Evolutionary conservation across 2,888 invertebrate genomes (phyloP).

Genomic region (Eilema sororculum): DNA sequence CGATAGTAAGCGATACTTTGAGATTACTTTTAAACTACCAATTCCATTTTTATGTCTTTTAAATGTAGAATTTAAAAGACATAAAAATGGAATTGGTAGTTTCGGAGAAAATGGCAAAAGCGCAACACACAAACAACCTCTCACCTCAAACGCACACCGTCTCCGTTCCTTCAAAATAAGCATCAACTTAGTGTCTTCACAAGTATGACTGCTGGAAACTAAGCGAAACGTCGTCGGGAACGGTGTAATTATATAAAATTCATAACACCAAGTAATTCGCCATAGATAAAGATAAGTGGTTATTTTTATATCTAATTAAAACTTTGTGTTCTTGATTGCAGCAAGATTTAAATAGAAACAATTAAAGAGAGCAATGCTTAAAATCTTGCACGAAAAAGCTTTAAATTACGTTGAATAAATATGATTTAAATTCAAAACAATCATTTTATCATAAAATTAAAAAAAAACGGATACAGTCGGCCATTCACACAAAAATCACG

Average conservation of each 20-base stretch:
- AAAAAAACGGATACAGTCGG: conserved; percentile 5
- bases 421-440: not conserved
- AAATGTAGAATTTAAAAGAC: too few relatives aligned
- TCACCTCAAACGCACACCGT: too few relatives aligned
- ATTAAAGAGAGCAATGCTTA: not conserved
- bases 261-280: too few relatives aligned
- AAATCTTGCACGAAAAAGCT: not conserved
- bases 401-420: not conserved
- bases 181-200: too few relatives aligned
- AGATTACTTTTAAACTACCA: too few relatives aligned
- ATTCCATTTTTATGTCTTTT: too few relatives aligned
- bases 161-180: too few relatives aligned
- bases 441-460: not conserved
- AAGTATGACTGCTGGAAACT: not conserved
- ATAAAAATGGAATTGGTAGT: too few relatives aligned
- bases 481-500: conserved; percentile 14
- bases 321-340: not conserved
- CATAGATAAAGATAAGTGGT: too few relatives aligned
- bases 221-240: not conserved
- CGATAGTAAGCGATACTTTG: too few relatives aligned
- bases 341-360: not conserved
- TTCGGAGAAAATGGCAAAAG: too few relatives aligned
- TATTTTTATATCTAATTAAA: not conserved
- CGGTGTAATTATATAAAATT: not conserved
- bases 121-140: too few relatives aligned